Percentiles rank a stretch among this genome's conserved stretches.
These are phyloP conservation scores for Theristus sp. DNA, from an alignment of 2,888 invertebrate genomes.

Conservation along the genomic window DNA sequence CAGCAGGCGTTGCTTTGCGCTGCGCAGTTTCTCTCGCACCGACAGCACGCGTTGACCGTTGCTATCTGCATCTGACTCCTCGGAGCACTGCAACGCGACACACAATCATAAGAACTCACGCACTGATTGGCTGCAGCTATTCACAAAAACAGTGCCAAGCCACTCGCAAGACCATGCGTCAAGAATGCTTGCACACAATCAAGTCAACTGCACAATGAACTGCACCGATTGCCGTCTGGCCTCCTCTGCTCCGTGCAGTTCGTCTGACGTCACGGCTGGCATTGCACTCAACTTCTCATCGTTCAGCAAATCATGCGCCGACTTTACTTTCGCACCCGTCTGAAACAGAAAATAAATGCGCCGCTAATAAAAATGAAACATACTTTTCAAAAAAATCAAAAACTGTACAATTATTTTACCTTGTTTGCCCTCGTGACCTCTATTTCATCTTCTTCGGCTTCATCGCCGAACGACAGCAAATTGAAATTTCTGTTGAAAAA, in stretches of 20 bases:
- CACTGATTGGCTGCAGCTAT: too few species aligned
- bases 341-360: too few species aligned
- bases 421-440: constrained; percentile 39
- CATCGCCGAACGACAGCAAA: constrained; percentile 80
- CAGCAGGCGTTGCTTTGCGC: constrained; percentile 4
- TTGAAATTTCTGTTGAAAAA: constrained; percentile 60
- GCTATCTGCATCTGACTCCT: too few species aligned
- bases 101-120: too few species aligned
- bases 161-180: too few species aligned
- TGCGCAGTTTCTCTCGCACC: constrained; percentile 9
- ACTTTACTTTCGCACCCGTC: constrained; percentile 7
- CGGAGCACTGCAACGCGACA: too few species aligned
- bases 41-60: not conserved
- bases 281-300: not conserved
- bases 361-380: too few species aligned
- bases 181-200: too few species aligned
- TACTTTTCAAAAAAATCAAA: not conserved
- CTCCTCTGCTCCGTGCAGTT: too few species aligned
- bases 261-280: not conserved
- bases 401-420: not conserved
- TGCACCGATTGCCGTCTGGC: too few species aligned
- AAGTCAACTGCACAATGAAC: too few species aligned
- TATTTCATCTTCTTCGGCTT: constrained; percentile 83
- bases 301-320: constrained; percentile 8
- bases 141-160: too few species aligned